Percentiles rank a stretch among this genome's conserved stretches.
phyloP scores from a whole-genome alignment of 2,888 invertebrate species.

The Phortica magna region DNA sequence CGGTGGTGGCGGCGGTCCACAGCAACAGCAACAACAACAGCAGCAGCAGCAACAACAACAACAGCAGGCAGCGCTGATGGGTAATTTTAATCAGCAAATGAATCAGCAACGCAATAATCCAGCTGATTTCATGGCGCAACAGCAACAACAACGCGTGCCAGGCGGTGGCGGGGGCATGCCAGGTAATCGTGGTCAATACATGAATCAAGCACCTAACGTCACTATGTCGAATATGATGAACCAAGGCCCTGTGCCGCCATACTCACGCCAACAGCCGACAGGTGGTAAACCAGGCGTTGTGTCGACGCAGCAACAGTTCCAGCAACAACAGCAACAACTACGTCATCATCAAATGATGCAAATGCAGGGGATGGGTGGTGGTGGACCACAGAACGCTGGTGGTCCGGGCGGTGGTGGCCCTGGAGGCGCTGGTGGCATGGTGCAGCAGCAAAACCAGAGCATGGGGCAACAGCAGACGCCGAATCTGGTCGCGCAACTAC shows the following conservation, averaged over 20 bases:
- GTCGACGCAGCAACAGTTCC: conserved; percentile 74
- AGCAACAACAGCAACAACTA: conserved; percentile 84
- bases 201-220: conserved; percentile 87
- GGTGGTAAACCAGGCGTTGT: conserved; percentile 74
- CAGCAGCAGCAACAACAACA: conserved; percentile 70
- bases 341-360: conserved; percentile 84
- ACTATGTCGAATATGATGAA: conserved; percentile 84
- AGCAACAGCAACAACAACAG: conserved; percentile 67
- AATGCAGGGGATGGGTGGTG: conserved; percentile 79
- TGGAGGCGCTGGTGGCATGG: conserved; percentile 74
- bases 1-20: conserved; percentile 61
- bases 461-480: conserved; percentile 81
- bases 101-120: conserved; percentile 74
- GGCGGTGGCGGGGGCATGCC: conserved; percentile 61
- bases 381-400: conserved; percentile 68
- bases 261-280: conserved; percentile 81
- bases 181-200: conserved; percentile 76
- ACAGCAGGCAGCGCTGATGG: conserved; percentile 75
- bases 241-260: conserved; percentile 83
- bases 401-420: conserved; percentile 68
- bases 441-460: conserved; percentile 77
- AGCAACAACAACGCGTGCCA: conserved; percentile 64
- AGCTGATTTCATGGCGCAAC: conserved; percentile 73
- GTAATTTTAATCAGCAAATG: conserved; percentile 77
- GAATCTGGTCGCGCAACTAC: conserved; percentile 83